A percentile compares a stretch with the other conserved stretches of the same genome.
Conservation (phyloP, 1,140 invertebrate genomes). For the Trachymyrmex septentrionalis region DNA sequence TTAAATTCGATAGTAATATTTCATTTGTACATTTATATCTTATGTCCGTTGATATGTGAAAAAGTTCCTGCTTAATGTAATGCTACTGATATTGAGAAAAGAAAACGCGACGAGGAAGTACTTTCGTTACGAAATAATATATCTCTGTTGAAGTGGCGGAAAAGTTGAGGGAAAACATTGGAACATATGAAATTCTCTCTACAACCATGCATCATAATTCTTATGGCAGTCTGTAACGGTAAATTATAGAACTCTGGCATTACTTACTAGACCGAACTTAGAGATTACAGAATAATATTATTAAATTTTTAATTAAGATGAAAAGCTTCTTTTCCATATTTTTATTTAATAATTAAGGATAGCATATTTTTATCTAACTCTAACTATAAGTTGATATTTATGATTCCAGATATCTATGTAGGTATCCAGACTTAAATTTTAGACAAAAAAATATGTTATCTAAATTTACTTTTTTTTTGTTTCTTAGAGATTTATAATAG, state of each 20-base stretch:
- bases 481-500: background rate
- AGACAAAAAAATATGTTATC: background rate
- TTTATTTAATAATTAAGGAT: background rate
- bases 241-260: constrained; percentile 43
- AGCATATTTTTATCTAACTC: too few relatives aligned
- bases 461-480: background rate
- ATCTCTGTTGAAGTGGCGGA: constrained; percentile 51
- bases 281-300: constrained; percentile 12
- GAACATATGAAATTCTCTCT: constrained; percentile 44
- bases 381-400: too few relatives aligned
- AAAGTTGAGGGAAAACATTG: constrained; percentile 54
- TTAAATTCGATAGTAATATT: constrained; percentile 38
- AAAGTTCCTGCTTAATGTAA: background rate
- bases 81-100: constrained; percentile 20
- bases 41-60: background rate
- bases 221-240: constrained; percentile 46
- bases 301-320: constrained; percentile 26
- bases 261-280: constrained; percentile 21
- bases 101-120: constrained; percentile 9
- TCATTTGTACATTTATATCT: constrained; percentile 31
- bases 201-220: constrained; percentile 57
- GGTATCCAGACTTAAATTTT: background rate
- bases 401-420: too few relatives aligned
- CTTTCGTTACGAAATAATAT: constrained; percentile 46
- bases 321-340: background rate